Evolutionary conservation across 2,888 invertebrate species (phyloP), one percentile per base, ranked within the genome.

Genomic region (Morinoia aosen): DNA sequence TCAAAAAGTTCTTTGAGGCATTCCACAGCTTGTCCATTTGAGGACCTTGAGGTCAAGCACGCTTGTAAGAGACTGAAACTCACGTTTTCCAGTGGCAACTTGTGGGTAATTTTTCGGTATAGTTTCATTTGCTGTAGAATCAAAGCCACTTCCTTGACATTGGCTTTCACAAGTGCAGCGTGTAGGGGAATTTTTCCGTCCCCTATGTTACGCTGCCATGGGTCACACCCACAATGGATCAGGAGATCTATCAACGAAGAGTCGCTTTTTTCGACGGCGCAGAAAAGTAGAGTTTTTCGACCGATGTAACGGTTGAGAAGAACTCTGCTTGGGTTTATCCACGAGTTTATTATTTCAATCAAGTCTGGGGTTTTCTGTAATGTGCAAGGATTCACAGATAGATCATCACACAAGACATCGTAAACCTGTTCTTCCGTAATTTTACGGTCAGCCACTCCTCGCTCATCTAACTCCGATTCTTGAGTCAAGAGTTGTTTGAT

Each of bases 201-300:
- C 12, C 58, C 58, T 10, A 57, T 57, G 48, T 93, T 93, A 10
- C 57, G 58, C 19, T 19, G 25, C 93, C 93, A 93, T 8, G 93
- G 93, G 25, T 93, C 93, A 25, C 57, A 93, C 0, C 93, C 93
- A 57, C 93, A 48, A 19, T n/a, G 56, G 58, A 93, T 93, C 12
- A 93, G 19, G 16, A 93, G n/a, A 33, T 93, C 93, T 57, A 57
- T 93, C 33, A 93, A 33, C 16, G 25, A 11, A 19, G 48, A 16
- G 33, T 57, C 57, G 14, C 58, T n/a, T 33, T 93, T 93, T 57
- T 93, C 93, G 57, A 93, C 93, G 16, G 93, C 93, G 3, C 33
- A 48, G 33, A 57, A 93, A 33, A 93, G 93, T 25, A 93, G 56
- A n/a, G 93, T 93, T 93, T 93, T 93, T 33, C n/a, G 56, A 48